A percentile compares a stretch with the other conserved stretches of the same genome.
phyloP scores from a whole-genome alignment of 2,113 vertebrate genomes.

The Rhodinocichla rosea region DNA sequence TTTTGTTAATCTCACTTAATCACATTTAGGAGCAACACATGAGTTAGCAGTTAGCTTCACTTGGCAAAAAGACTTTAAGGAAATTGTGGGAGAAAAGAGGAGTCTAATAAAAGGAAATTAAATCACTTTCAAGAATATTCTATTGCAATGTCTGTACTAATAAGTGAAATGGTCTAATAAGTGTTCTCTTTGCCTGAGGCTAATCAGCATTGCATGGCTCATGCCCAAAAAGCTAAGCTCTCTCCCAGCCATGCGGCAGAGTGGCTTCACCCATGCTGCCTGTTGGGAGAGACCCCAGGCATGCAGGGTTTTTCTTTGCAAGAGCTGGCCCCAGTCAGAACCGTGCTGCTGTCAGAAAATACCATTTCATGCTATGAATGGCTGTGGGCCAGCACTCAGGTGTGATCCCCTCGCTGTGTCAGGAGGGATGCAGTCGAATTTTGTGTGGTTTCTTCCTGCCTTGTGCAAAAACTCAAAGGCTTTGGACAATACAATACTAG shows the following conservation, averaged over 20 bases:
- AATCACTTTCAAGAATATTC: conserved; percentile 14
- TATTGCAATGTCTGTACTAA: conserved; percentile 16
- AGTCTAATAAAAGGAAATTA: conserved; percentile 36
- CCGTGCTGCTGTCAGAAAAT: background rate
- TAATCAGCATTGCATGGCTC: background rate
- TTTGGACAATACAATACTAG: background rate
- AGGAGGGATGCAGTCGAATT: background rate
- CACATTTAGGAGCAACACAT: background rate
- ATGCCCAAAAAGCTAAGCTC: background rate
- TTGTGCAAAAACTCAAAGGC: background rate
- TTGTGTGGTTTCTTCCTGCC: background rate
- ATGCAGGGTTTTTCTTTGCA: background rate
- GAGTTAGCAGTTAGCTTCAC: conserved; percentile 24
- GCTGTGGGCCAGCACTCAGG: background rate
- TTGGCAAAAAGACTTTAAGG: conserved; percentile 5
- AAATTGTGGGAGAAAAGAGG: conserved; percentile 8
- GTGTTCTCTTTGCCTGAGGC: background rate
- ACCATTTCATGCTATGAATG: too few species aligned
- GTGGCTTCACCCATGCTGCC: background rate
- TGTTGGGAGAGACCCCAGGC: background rate
- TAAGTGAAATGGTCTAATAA: conserved; percentile 26
- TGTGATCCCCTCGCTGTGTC: background rate
- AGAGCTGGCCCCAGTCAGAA: background rate
- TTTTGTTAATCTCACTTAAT: conserved; percentile 11
- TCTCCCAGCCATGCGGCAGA: background rate